A percentile compares a stretch with the other conserved stretches of the same genome.
Conservation (phyloP, 2,797 vertebrate species). For the Alosa sapidissima region DNA sequence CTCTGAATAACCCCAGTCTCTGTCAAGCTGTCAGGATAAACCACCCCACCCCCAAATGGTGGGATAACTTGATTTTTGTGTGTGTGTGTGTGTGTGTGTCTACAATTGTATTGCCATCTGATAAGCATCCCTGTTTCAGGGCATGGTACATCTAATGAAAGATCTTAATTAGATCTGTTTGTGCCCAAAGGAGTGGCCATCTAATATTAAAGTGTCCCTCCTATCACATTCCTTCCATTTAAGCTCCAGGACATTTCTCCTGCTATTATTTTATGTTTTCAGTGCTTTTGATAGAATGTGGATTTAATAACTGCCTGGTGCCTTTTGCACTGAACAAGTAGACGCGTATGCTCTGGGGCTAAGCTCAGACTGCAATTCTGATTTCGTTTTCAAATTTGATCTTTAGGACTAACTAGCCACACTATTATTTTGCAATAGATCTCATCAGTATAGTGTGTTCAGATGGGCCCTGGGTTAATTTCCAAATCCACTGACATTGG, state of each 20-base stretch:
- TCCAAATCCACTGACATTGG: neutral
- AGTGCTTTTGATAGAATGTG: slow-evolving; percentile 47
- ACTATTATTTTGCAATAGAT: neutral
- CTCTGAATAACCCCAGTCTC: slow-evolving; percentile 46
- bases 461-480: neutral
- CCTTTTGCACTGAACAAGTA: neutral
- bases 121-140: slow-evolving; percentile 63
- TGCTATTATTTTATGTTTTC: slow-evolving; percentile 48
- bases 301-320: slow-evolving; percentile 39
- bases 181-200: slow-evolving; percentile 61
- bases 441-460: neutral
- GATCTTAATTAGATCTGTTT: slow-evolving; percentile 68
- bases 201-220: slow-evolving; percentile 62
- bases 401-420: neutral
- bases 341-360: neutral
- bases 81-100: slow-evolving; percentile 42
- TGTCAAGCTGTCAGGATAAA: slow-evolving; percentile 43
- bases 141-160: slow-evolving; percentile 63
- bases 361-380: neutral
- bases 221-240: slow-evolving; percentile 57
- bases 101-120: slow-evolving; percentile 48
- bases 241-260: slow-evolving; percentile 53
- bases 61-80: slow-evolving; percentile 48
- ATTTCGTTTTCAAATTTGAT: slow-evolving; percentile 15
- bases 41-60: neutral